These are phyloP conservation scores for Denticeps clupeoides DNA, from an alignment of 2,797 vertebrate genomes.

Conservation along the genomic window DNA sequence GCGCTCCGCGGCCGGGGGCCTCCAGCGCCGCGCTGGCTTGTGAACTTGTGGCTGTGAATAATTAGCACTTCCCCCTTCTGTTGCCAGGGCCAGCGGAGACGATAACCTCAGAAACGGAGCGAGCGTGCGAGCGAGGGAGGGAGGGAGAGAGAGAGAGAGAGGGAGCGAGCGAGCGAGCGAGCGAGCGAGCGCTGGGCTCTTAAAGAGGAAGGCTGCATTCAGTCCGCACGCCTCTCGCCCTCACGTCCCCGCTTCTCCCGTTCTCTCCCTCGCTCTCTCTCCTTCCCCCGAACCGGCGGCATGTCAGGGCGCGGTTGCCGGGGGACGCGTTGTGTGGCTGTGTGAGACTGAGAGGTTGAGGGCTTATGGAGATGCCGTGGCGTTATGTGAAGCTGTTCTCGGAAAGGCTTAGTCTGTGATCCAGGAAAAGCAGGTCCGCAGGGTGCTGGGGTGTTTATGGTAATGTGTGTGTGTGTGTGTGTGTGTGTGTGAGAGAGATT, in stretches of 20 bases:
- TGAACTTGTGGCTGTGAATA: constrained; percentile 25
- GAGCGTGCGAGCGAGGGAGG: too few relatives aligned
- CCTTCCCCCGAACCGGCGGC: too few relatives aligned
- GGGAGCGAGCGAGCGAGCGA: background rate
- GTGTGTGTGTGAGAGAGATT: background rate
- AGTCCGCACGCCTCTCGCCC: too few relatives aligned
- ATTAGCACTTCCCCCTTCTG: constrained; percentile 34
- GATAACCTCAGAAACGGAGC: background rate
- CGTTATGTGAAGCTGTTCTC: too few relatives aligned
- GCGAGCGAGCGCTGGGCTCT: background rate
- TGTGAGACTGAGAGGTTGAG: too few relatives aligned
- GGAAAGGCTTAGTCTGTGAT: too few relatives aligned
- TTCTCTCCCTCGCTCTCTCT: background rate
- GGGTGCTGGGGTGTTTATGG: background rate
- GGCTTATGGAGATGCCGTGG: too few relatives aligned
- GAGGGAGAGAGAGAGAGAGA: background rate
- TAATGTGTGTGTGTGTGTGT: background rate
- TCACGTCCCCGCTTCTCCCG: too few relatives aligned
- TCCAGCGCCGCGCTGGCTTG: constrained; percentile 18
- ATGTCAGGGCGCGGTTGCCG: too few relatives aligned
- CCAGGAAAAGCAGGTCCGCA: too few relatives aligned
- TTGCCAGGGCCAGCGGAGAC: constrained; percentile 11
- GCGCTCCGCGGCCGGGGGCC: constrained; percentile 1
- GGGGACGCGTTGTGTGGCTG: too few relatives aligned
- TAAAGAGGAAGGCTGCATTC: background rate